Base-by-base conservation (phyloP, 2,888 invertebrate genomes). In the Serripes groenlandicus region DNA sequence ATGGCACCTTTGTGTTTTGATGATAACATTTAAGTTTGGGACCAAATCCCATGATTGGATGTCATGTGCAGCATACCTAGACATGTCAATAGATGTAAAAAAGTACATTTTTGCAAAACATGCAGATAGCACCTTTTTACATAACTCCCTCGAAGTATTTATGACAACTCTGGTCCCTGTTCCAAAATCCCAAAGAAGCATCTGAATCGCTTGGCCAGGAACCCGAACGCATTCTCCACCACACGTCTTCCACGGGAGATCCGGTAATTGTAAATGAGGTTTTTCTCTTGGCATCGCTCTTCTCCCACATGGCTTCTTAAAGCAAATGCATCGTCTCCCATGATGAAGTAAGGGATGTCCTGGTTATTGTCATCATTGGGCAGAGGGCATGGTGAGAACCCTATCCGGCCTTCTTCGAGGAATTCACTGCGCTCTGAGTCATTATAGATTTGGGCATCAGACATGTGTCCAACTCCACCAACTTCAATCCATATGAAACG, bases 401-500 rank as follows among this genome's bases (percentile, higher is more conserved):
- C 75, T 75, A 75, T 66, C n/a, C 52, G 34, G 26, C 1, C 60
- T 52, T 75, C 54, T 52, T 75, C 54, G 30, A 75, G 75, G 21
- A 75, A 26, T 58, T 30, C 34, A 66, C 66, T 66, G 3, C 30
- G 34, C 32, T 66, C 32, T 34, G 34, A 30, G 66, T 60, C 60
- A 60, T 15, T 60, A 60, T 15, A 60, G 18, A 15, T 60, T 15
- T 52, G 4, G 18, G 52, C 52, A 52, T 52, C 52, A 7, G 52
- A 52, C 52, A 15, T 52, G 52, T 74, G 77, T 56, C 81, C 75
- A 1, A 15, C 34, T 37, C 54, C 54, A 68, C 66, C 68, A 68
- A 75, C 75, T 52, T 75, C 75, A 66, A 75, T 68, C 66, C 75
- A 75, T 56, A 75, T 52, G 58, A 69, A 76, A 7, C 5, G 4